Percentiles rank a stretch among this genome's conserved stretches.
Conservation (phyloP, 2,113 vertebrate species). For the Erythrolamprus reginae region DNA sequence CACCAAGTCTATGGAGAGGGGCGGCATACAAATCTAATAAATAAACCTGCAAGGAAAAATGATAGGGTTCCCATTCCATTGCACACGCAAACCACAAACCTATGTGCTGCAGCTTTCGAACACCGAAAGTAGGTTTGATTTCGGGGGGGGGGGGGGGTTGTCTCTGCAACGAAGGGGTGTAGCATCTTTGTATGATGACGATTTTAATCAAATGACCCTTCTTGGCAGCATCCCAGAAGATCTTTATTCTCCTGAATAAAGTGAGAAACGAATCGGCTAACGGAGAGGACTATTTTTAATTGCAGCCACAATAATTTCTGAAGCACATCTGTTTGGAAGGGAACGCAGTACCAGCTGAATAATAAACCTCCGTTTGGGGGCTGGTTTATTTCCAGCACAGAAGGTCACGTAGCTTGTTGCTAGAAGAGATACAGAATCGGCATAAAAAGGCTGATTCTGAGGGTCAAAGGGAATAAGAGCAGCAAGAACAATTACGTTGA, state of each 20-base stretch:
- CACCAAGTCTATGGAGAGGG: too few species aligned
- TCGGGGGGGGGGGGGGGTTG: too few species aligned
- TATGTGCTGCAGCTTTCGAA: neutral
- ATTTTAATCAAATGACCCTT: neutral
- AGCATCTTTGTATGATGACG: neutral
- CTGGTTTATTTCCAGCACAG: conserved; percentile 23
- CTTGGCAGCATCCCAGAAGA: neutral
- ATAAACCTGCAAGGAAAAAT: neutral
- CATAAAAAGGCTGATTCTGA: neutral
- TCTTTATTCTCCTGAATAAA: neutral
- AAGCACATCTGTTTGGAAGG: conserved; percentile 45
- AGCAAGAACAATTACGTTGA: neutral
- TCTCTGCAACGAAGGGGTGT: neutral
- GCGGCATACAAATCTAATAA: too few species aligned
- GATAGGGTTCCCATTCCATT: neutral
- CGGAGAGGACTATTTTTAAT: neutral
- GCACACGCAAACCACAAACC: neutral
- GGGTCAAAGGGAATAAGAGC: neutral
- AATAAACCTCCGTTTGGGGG: conserved; percentile 39
- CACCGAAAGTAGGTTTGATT: neutral
- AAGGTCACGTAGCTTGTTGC: neutral
- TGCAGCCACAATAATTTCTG: conserved; percentile 14
- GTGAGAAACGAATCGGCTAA: neutral
- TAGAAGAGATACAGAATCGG: conserved; percentile 1
- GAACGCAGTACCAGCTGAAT: conserved; percentile 51